Base-by-base conservation (phyloP, 2,888 invertebrate genomes). In the Clanis bilineata region DNA sequence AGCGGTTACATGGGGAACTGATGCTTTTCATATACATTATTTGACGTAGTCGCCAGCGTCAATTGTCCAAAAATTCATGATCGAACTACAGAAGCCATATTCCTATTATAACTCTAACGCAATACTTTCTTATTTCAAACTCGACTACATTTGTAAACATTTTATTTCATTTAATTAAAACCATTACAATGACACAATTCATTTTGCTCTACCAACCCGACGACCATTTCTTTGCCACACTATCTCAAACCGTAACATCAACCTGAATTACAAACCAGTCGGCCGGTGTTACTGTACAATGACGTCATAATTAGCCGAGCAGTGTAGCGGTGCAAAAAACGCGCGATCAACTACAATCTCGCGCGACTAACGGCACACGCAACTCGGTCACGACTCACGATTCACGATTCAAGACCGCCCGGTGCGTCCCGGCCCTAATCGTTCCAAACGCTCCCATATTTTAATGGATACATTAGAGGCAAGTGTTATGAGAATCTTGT, bases 391-490 rank as follows among this genome's bases (percentile, higher is more conserved):
- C 66, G 68, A 72, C 10, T 1, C 36, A 12, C 10, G 36, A 36
- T 12, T 12, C 10, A 10, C 36, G n/a, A n/a, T n/a, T n/a, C n/a
- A n/a, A n/a, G n/a, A n/a, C 64, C 67, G 67, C 64, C 67, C 61
- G 47, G 73, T 78, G 73, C 64, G 69, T 57, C 66, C 56, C 62
- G 59, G 64, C 63, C 79, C 70, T 75, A 75, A 74, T 66, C 64
- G 68, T 64, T 70, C 70, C 69, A 71, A 67, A 65, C 62, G 66
- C 58, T 64, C 62, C 45, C 63, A 73, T 70, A 70, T 66, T n/a
- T 82, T 77, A 83, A 82, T 79, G 77, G 72, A 67, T 74, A 71
- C 68, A 82, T 80, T 81, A 77, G 70, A 67, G 72, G 69, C 72
- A 69, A 74, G 70, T 71, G 67, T 70, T 71, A 74, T 70, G 69